Conservation (phyloP, 2,888 invertebrate genomes). For the Arrhopalites spinosus region DNA sequence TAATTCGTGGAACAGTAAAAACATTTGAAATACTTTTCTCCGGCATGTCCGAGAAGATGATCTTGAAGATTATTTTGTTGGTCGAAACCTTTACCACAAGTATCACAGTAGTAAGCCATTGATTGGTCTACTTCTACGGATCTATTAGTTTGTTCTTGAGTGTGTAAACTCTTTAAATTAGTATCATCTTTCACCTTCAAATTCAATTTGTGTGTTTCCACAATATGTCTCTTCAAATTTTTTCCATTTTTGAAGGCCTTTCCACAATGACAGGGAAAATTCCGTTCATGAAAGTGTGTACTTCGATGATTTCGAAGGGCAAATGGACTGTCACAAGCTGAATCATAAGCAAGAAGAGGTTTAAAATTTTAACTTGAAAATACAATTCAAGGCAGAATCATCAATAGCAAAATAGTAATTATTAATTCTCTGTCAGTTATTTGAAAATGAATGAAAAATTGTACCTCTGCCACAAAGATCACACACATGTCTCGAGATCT, state of each 20-base stretch:
- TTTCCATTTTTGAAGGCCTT: slow-evolving; percentile 25
- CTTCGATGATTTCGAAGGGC: neutral
- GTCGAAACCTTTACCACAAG: slow-evolving; percentile 1
- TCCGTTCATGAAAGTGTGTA: neutral
- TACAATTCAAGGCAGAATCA: neutral
- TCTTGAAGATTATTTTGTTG: neutral
- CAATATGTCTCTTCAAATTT: slow-evolving; percentile 19
- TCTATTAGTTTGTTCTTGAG: neutral
- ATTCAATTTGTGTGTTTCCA: slow-evolving; percentile 9
- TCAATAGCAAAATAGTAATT: neutral
- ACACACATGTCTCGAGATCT: neutral
- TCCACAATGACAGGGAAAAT: slow-evolving; percentile 13
- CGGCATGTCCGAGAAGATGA: slow-evolving; percentile 1
- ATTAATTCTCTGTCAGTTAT: neutral
- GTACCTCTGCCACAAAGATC: slow-evolving; percentile 9
- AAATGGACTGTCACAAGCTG: neutral
- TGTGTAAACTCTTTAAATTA: neutral
- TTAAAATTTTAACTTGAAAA: neutral
- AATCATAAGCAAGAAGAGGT: neutral
- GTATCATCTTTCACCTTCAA: neutral
- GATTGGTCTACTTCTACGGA: neutral
- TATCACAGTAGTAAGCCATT: slow-evolving; percentile 2
- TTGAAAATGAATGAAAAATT: neutral
- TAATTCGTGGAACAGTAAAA: slow-evolving; percentile 7
- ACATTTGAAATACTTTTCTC: slow-evolving; percentile 25